These are phyloP conservation scores for Pardalotus punctatus DNA, from an alignment of 2,113 vertebrate genomes.

Conservation along the genomic window DNA sequence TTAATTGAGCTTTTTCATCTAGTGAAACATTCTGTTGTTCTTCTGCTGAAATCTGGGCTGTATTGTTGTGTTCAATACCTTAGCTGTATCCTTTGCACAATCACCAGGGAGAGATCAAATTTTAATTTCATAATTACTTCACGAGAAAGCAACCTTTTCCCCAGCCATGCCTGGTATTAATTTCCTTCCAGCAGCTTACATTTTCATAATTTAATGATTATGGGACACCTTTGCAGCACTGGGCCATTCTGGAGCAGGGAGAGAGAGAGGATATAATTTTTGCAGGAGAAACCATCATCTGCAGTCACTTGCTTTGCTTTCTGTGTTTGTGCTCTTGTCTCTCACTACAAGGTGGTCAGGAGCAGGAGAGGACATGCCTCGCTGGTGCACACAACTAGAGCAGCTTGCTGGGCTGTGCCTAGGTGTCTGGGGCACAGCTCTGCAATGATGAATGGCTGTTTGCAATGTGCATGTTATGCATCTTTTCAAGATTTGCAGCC, in stretches of 20 bases:
- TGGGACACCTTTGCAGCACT: slow-evolving; percentile 32
- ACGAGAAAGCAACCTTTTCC: slow-evolving; percentile 67
- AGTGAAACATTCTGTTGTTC: background rate
- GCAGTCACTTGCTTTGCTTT: background rate
- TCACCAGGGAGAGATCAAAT: slow-evolving; percentile 66
- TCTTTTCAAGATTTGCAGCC: slow-evolving; percentile 68
- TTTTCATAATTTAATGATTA: slow-evolving; percentile 72
- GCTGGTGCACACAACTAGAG: background rate
- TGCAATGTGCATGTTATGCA: slow-evolving; percentile 68
- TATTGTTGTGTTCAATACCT: slow-evolving; percentile 12
- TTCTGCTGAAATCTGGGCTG: background rate
- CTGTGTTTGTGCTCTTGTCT: background rate
- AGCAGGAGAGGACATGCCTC: accelerated
- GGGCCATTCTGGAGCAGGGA: background rate
- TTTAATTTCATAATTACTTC: slow-evolving; percentile 77
- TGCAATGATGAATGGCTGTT: slow-evolving; percentile 68
- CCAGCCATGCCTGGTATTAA: slow-evolving; percentile 63
- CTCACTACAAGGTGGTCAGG: accelerated
- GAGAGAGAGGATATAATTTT: background rate
- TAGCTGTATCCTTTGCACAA: slow-evolving; percentile 28
- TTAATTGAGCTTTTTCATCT: slow-evolving; percentile 31
- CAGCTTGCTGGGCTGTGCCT: background rate
- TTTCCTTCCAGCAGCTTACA: slow-evolving; percentile 68
- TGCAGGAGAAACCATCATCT: background rate
- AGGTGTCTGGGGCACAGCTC: background rate